A percentile compares a stretch with the other conserved stretches of the same genome.
phyloP scores from a whole-genome alignment of 2,797 vertebrate species.

The Sciurus carolinensis region DNA sequence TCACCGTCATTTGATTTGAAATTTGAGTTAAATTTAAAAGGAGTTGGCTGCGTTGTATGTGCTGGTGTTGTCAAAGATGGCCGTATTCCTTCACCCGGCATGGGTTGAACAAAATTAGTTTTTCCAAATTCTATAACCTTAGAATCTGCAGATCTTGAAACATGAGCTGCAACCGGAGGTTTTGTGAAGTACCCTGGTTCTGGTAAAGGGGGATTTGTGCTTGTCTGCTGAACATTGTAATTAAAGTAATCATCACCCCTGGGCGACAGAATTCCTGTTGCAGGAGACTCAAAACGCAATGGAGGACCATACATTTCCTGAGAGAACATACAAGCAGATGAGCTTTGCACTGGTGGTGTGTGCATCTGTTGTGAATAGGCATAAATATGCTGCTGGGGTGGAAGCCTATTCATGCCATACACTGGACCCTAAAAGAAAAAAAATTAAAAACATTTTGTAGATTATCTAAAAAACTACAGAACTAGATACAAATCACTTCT shows the following conservation, averaged over 20 bases:
- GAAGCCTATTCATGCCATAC: constrained; percentile 95
- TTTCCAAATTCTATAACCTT: constrained; percentile 94
- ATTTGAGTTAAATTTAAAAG: constrained; percentile 99
- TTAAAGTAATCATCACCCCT: constrained; percentile 96
- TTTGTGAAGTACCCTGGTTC: constrained; percentile 99
- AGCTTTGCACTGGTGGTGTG: constrained; percentile 95
- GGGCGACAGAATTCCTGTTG: constrained; percentile 95
- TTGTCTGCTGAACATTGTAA: constrained; percentile 93
- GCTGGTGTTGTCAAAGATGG: constrained; percentile 90
- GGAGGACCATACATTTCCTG: constrained; percentile 95
- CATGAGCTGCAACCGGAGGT: constrained; percentile 90
- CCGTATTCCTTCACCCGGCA: constrained; percentile 92
- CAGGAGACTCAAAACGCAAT: constrained; percentile 96
- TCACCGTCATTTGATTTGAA: constrained; percentile 99
- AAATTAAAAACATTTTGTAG: constrained; percentile 49
- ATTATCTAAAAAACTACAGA: constrained; percentile 47
- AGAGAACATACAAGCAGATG: constrained; percentile 95
- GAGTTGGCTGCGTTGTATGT: constrained; percentile 88
- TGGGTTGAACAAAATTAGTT: constrained; percentile 92
- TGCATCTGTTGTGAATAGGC: constrained; percentile 95
- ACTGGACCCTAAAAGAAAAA: constrained; percentile 92
- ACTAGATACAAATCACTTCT: constrained; percentile 44
- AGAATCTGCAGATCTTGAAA: constrained; percentile 92
- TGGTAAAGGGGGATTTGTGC: constrained; percentile 95
- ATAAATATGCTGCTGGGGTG: constrained; percentile 97